Base-by-base conservation (phyloP, 2,888 invertebrate species). In the Leptarthrus brevirostris region DNA sequence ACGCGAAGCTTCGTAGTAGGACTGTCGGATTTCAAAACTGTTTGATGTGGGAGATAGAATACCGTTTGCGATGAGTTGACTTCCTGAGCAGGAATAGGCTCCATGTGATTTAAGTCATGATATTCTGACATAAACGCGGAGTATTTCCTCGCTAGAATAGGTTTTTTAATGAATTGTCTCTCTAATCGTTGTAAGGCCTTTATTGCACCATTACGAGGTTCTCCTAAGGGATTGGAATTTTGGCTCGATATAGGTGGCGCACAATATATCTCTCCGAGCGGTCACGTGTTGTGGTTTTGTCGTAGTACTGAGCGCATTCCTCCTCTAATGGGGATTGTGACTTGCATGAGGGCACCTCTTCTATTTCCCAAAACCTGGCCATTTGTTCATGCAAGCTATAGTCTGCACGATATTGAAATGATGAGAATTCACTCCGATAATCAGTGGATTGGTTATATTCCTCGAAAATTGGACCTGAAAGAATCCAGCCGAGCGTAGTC, bases 1-100 rank as follows among this genome's bases (percentile, higher is more conserved):
- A 26, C 26, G 3, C 56, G 24, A n/a, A 56, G 30, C 56, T 56
- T 56, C 12, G 30, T 56, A 4, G 56, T 56, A 4, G 26, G 8
- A 24, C 56, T 56, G 12, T 22, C 24, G 5, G 12, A 12, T 24
- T 6, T 4, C n/a, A 56, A 3, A n/a, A 56, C 56, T 12, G 56
- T n/a, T 8, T 56, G 56, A 30, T 56, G 26, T 14, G 56, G 56
- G 18, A 47, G 47, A 47, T 16, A 47, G 2, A 53, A 53, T 53
- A 2, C n/a, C 22, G 18, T 8, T 20, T 22, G n/a, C n/a, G n/a
- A n/a, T n/a, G n/a, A n/a, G n/a, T 30, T 30, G 30, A 8, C 8
- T 30, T 30, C 8, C 30, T 30, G 30, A 30, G 1, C 5, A 30
- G 8, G 30, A 14, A 20, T 26, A 5, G 22, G 2, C 2, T 24